phyloP scores from a whole-genome alignment of 2,888 invertebrate species.

The Ormyrus thymus region DNA sequence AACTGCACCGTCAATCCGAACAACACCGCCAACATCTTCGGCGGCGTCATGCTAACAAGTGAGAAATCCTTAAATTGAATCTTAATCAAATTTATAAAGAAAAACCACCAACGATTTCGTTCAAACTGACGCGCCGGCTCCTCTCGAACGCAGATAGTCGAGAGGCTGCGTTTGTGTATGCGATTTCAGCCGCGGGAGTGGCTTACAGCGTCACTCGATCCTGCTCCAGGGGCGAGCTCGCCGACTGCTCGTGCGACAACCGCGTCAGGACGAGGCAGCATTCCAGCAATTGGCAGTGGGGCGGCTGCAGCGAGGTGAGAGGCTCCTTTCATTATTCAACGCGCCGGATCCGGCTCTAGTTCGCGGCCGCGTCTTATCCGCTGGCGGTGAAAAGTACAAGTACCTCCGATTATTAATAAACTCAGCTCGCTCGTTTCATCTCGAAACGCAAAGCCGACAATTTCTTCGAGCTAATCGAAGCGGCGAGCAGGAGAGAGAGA shows the following conservation, averaged over 20 bases:
- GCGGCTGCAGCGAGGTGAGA: conserved; percentile 90
- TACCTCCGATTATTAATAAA: no score
- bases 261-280: conserved; percentile 82
- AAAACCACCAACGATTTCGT: neutral
- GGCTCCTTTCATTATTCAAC: no score
- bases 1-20: conserved; percentile 88
- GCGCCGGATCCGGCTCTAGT: no score
- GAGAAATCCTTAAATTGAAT: conserved; percentile 75
- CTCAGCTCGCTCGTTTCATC: no score
- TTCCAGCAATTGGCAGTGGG: conserved; percentile 91
- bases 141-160: conserved; percentile 82
- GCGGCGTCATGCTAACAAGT: conserved; percentile 89
- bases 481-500: neutral
- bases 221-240: conserved; percentile 89
- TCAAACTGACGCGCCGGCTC: neutral
- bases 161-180: conserved; percentile 93
- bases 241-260: conserved; percentile 92
- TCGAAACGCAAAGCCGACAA: no score
- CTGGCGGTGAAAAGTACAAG: no score
- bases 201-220: conserved; percentile 92
- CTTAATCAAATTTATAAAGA: neutral
- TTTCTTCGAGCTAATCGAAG: no score
- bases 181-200: conserved; percentile 91
- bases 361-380: no score
- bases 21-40: conserved; percentile 86